Evolutionary conservation across 2,888 invertebrate genomes (phyloP), one percentile per base, ranked within the genome.

Genomic region (Meandrusa payeni): DNA sequence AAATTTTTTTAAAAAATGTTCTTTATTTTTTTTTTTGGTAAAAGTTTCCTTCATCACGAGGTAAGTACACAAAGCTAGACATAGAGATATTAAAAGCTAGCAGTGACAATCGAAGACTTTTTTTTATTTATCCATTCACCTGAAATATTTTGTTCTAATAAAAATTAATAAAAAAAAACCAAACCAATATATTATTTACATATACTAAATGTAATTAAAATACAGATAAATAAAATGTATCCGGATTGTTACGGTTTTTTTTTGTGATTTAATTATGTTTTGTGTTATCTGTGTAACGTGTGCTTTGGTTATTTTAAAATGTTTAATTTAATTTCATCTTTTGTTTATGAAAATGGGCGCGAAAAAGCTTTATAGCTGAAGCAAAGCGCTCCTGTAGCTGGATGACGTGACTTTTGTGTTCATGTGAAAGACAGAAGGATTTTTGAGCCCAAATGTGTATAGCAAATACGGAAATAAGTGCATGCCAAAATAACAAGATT

Each of bases 21-120:
- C n/a, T n/a, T n/a, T n/a, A n/a, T n/a, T n/a, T n/a, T 39, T 15
- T 23, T 15, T 40, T 31, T 28, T 15, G 41, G 51, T 43, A 62
- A 75, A 71, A 73, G 73, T 72, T 81, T 75, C 75, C 76, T 77
- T 60, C 71, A 69, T 64, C 64, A 59, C 55, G 55, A 59, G 55
- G 61, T 69, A 65, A 74, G 66, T 73, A 83, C 74, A 83, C 69
- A 83, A 79, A 82, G 81, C 81, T 82, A 76, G 67, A 81, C 74
- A 82, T 67, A 76, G 60, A 73, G 61, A 79, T 65, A 66, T 65
- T 68, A 54, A 61, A 76, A 83, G 83, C 60, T 57, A 57, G 59
- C 59, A 57, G 57, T 59, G 55, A 52, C 33, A 37, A 31, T 20
- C 51, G 48, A 39, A 48, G 47, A 49, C 50, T 29, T 37, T 20